phyloP scores from a whole-genome alignment of 2,888 invertebrate genomes.

The Ypsolopha scabrella region DNA sequence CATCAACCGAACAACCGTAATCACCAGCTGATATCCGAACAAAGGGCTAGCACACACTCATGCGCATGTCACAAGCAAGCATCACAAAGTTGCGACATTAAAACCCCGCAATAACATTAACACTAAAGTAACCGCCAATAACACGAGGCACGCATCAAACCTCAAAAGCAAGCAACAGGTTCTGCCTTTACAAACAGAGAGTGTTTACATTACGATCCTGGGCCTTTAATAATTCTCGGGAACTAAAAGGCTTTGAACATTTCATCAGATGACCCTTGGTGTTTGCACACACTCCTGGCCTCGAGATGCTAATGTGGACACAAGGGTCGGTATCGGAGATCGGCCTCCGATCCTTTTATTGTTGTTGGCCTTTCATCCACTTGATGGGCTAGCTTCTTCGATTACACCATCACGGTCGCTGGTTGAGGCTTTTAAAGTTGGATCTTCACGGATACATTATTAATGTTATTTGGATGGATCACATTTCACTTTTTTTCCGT shows the following conservation, averaged over 20 bases:
- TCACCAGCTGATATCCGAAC: slow-evolving; percentile 18
- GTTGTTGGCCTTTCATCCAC: slow-evolving; percentile 42
- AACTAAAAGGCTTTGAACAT: slow-evolving; percentile 72
- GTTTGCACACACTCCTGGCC: slow-evolving; percentile 64
- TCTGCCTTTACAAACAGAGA: slow-evolving; percentile 61
- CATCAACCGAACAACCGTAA: background rate
- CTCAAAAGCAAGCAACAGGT: slow-evolving; percentile 58
- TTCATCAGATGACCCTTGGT: slow-evolving; percentile 69
- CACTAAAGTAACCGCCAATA: slow-evolving; percentile 69
- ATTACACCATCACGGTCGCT: slow-evolving; percentile 28
- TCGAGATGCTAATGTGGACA: slow-evolving; percentile 70
- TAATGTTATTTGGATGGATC: too few species aligned
- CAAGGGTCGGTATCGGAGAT: slow-evolving; percentile 69
- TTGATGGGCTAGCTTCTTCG: slow-evolving; percentile 46
- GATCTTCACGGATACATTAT: too few species aligned
- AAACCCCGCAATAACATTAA: slow-evolving; percentile 49
- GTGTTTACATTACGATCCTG: slow-evolving; percentile 30
- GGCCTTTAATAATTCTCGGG: slow-evolving; percentile 66
- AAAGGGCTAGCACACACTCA: slow-evolving; percentile 18
- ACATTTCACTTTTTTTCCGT: too few species aligned
- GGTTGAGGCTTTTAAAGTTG: too few species aligned
- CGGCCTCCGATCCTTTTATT: slow-evolving; percentile 59
- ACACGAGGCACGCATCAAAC: slow-evolving; percentile 59
- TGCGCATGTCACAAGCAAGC: slow-evolving; percentile 6
- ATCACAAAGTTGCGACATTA: slow-evolving; percentile 56